Evolutionary conservation across 2,888 invertebrate genomes (phyloP).

Genomic region (Cenopis cana): DNA sequence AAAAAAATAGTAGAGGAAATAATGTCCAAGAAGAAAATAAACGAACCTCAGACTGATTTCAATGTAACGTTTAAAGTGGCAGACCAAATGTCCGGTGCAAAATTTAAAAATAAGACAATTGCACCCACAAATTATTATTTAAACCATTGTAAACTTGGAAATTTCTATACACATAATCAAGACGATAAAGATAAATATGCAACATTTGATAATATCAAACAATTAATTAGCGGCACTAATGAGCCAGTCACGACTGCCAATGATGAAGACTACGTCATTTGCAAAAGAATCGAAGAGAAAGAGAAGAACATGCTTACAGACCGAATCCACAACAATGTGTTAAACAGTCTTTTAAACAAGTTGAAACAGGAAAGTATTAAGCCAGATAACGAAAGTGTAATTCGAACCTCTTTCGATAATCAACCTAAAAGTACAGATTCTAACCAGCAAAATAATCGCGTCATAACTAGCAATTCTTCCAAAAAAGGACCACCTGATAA

Average conservation of each 20-base stretch:
- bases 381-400: neutral
- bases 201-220: neutral
- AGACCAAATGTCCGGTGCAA: neutral
- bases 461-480: neutral
- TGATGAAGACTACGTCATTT: neutral
- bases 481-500: neutral
- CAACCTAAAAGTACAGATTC: neutral
- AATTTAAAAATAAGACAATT: conserved; percentile 3
- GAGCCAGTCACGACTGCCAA: neutral
- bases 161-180: neutral
- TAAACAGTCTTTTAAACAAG: conserved; percentile 5
- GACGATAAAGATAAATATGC: neutral
- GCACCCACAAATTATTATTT: conserved; percentile 7
- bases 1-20: conserved; percentile 54
- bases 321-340: neutral
- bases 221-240: neutral
- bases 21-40: conserved; percentile 47
- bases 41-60: neutral
- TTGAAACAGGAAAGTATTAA: conserved; percentile 17
- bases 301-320: neutral
- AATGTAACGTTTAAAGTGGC: conserved; percentile 6
- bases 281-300: neutral
- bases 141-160: conserved; percentile 12
- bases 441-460: neutral
- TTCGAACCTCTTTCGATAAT: neutral